phyloP scores from a whole-genome alignment of 2,888 invertebrate species.

The Latrodectus elegans region DNA sequence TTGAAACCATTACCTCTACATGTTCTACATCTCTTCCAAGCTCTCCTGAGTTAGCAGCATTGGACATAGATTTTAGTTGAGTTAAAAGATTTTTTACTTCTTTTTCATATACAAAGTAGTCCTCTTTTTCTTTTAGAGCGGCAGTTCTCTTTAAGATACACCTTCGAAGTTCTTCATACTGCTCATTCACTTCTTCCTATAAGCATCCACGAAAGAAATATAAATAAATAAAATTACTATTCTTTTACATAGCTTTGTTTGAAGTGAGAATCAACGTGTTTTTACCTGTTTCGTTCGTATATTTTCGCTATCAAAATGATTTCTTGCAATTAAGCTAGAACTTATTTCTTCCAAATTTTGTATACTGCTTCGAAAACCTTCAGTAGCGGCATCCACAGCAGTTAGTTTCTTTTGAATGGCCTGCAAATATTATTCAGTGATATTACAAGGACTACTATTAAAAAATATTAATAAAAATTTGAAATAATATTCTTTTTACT shows the following conservation, averaged over 20 bases:
- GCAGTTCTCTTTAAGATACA: slow-evolving; percentile 38
- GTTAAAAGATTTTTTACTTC: slow-evolving; percentile 74
- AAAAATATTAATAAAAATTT: neutral
- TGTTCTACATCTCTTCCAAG: slow-evolving; percentile 98
- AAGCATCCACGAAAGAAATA: slow-evolving; percentile 1
- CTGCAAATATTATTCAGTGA: slow-evolving; percentile 56
- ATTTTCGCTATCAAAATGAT: slow-evolving; percentile 86
- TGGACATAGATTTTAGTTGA: slow-evolving; percentile 89
- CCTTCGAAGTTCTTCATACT: slow-evolving; percentile 41
- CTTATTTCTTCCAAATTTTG: slow-evolving; percentile 81
- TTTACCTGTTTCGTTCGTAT: slow-evolving; percentile 77
- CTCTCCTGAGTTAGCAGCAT: slow-evolving; percentile 92
- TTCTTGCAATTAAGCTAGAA: slow-evolving; percentile 80
- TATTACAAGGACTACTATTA: neutral
- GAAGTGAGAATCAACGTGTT: no score
- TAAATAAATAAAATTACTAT: neutral
- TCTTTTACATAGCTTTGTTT: no score
- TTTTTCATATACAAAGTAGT: slow-evolving; percentile 40
- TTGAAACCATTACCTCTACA: slow-evolving; percentile 82
- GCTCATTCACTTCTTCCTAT: slow-evolving; percentile 44
- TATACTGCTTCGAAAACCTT: slow-evolving; percentile 84
- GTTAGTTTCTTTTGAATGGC: slow-evolving; percentile 88
- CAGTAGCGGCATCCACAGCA: slow-evolving; percentile 86
- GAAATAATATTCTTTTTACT: neutral
- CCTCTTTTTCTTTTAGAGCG: slow-evolving; percentile 50